Evolutionary conservation across 2,888 invertebrate species (phyloP), one percentile per base, ranked within the genome.

Genomic region (Ophion ellenae): DNA sequence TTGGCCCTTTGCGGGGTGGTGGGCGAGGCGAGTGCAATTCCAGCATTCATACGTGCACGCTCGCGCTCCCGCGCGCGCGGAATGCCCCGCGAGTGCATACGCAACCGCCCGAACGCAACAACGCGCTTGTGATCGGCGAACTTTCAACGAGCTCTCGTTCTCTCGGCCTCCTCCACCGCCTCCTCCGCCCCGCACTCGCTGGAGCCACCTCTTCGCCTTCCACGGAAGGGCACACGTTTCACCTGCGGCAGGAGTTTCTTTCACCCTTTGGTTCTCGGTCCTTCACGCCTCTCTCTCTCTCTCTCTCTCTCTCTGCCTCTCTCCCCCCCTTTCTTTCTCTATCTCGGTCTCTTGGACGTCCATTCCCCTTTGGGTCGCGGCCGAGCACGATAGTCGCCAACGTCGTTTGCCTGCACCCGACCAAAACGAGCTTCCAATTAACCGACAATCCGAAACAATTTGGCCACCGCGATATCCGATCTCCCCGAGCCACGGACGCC

Each of bases 391-490:
- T 67, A 81, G 74, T 66, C 81, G 61, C 81, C 84, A 77, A 67
- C 73, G 80, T 81, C 57, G 63, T 70, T 70, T 74, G 69, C 57
- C 66, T 17, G 53, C 84, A 83, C 81, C 88, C 89, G 86, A 90
- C 90, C 90, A 90, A 91, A 92, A 90, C 91, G 92, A 92, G 90
- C 91, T 91, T 87, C 93, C 92, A 92, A 93, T 93, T 93, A 93
- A 93, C 92, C 92, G 91, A 92, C 93, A 92, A 92, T 92, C 91
- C 93, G 90, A 93, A 92, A 93, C 92, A 92, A 93, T 93, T 93
- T 92, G 91, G 92, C 85, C 90, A 89, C 88, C 89, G 88, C 90
- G 92, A 91, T 92, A 93, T 92, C 87, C 87, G 91, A 92, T 92
- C 92, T 91, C 87, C 84, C 85, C 89, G 87, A 88, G 85, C 87